Evolutionary conservation across 2,888 invertebrate species (phyloP).

Genomic region (Amiota communis): DNA sequence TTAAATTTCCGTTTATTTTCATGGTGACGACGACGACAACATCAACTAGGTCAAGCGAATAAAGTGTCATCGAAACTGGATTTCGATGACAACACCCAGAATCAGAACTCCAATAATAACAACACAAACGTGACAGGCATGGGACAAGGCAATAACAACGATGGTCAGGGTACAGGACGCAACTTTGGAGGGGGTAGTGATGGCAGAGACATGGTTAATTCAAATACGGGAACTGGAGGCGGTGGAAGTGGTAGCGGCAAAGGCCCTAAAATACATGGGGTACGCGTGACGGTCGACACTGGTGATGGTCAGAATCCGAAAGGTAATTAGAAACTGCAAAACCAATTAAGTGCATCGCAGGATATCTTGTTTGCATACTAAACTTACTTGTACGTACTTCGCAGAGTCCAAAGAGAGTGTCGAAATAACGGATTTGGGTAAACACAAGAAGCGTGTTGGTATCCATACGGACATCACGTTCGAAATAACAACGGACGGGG

Average conservation of each 20-base stretch:
- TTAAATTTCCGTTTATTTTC: constrained; percentile 50
- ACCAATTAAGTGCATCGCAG: constrained; percentile 15
- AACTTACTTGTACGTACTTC: not conserved
- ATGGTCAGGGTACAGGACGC: constrained; percentile 33
- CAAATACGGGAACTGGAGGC: constrained; percentile 40
- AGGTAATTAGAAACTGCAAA: constrained; percentile 61
- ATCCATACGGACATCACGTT: constrained; percentile 74
- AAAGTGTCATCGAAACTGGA: constrained; percentile 71
- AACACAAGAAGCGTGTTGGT: constrained; percentile 72
- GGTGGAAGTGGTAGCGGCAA: constrained; percentile 48
- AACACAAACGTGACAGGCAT: constrained; percentile 53
- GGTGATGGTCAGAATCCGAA: constrained; percentile 70
- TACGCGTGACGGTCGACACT: constrained; percentile 73
- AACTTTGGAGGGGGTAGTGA: constrained; percentile 42
- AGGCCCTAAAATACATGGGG: constrained; percentile 73
- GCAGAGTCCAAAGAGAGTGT: constrained; percentile 72
- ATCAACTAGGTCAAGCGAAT: constrained; percentile 57
- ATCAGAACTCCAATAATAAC: constrained; percentile 48
- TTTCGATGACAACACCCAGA: constrained; percentile 66
- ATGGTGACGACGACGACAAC: not conserved
- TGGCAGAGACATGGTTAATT: constrained; percentile 28
- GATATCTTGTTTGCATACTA: constrained; percentile 17
- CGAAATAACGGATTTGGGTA: constrained; percentile 70
- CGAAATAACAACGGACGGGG: constrained; percentile 70
- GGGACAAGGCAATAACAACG: constrained; percentile 40